These are phyloP conservation scores for Hydraecia micacea DNA, from an alignment of 2,888 invertebrate genomes.

Conservation along the genomic window DNA sequence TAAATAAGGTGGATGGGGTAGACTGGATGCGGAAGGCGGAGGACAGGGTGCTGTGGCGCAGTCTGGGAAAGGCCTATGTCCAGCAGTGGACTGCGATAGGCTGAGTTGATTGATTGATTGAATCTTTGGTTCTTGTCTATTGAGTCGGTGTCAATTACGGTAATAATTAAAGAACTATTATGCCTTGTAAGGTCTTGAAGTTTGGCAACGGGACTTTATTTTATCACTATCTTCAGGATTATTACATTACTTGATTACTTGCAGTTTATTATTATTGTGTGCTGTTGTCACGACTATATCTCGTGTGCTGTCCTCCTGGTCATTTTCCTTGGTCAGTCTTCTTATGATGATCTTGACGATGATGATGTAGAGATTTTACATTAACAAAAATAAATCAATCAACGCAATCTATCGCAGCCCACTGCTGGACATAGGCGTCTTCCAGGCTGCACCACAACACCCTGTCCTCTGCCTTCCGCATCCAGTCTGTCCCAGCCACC, in stretches of 20 bases:
- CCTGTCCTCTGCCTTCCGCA: no score
- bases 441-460: no score
- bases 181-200: background rate
- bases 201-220: background rate
- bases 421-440: no score
- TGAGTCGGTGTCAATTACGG: background rate
- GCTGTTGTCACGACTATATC: background rate
- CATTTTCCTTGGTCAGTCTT: background rate
- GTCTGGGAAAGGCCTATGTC: no score
- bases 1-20: no score
- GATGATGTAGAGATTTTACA: background rate
- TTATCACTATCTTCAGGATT: background rate
- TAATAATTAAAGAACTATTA: conserved; percentile 1
- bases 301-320: background rate
- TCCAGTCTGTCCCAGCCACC: no score
- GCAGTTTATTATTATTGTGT: background rate
- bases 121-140: no score
- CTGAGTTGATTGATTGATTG: no score
- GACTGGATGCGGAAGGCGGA: no score
- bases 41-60: no score
- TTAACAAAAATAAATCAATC: background rate
- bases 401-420: no score
- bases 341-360: background rate
- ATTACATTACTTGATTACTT: background rate
- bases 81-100: no score